phyloP scores from a whole-genome alignment of 1,140 invertebrate genomes.

The Drosophila nasuta region DNA sequence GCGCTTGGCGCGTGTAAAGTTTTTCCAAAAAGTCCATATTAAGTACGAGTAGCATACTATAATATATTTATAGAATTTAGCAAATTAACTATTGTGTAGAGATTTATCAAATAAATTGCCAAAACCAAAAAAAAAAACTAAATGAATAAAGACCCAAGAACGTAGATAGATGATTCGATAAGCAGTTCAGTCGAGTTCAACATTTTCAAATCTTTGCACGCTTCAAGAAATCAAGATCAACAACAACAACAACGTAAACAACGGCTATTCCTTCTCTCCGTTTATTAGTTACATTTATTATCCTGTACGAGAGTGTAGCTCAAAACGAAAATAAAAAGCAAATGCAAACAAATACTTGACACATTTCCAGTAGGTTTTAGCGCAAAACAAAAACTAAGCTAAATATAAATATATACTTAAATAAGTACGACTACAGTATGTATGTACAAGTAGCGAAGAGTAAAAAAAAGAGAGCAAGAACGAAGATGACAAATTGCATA shows the following conservation, averaged over 20 bases:
- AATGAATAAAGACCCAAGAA: slow-evolving; percentile 26
- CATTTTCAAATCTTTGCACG: slow-evolving; percentile 49
- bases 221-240: slow-evolving; percentile 35
- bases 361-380: slow-evolving; percentile 76
- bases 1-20: slow-evolving; percentile 53
- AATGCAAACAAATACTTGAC: slow-evolving; percentile 24
- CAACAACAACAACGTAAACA: background rate
- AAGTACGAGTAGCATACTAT: slow-evolving; percentile 50
- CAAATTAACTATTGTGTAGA: slow-evolving; percentile 48
- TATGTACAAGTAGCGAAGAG: slow-evolving; percentile 12
- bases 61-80: slow-evolving; percentile 59
- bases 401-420: slow-evolving; percentile 16
- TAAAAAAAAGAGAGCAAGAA: background rate
- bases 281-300: slow-evolving; percentile 5
- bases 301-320: slow-evolving; percentile 32
- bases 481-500: slow-evolving; percentile 20
- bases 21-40: slow-evolving; percentile 76
- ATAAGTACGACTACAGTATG: slow-evolving; percentile 3
- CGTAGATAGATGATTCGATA: slow-evolving; percentile 13
- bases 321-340: slow-evolving; percentile 18
- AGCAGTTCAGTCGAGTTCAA: slow-evolving; percentile 1
- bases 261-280: background rate
- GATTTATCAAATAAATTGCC: slow-evolving; percentile 72
- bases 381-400: slow-evolving; percentile 20
- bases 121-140: slow-evolving; percentile 25